Evolutionary conservation across 2,888 invertebrate genomes (phyloP).

Genomic region (Caenorhabditis macrosperma): DNA sequence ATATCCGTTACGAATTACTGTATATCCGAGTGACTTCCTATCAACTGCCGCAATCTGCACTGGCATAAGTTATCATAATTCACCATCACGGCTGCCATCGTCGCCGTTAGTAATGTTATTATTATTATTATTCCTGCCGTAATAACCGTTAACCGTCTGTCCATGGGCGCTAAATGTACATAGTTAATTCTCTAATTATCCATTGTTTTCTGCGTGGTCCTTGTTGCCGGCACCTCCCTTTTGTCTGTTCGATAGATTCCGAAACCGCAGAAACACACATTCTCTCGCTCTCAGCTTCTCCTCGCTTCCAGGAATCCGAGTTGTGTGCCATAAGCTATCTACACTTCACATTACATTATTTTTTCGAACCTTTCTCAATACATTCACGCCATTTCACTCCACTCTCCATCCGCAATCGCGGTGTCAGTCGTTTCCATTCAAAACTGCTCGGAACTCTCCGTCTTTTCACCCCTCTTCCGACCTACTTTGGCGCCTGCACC

Average conservation of each 20-base stretch:
- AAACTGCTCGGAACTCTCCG: conserved; percentile 14
- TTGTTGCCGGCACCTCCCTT: conserved; percentile 30
- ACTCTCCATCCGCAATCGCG: neutral
- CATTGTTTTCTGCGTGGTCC: conserved; percentile 55
- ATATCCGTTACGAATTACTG: conserved; percentile 51
- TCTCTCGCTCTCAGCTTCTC: no score
- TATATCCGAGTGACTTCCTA: conserved; percentile 20
- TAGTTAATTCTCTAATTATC: conserved; percentile 58
- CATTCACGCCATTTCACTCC: no score
- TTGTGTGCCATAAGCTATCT: no score
- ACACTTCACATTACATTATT: neutral
- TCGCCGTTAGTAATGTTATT: conserved; percentile 27
- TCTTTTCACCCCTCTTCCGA: conserved; percentile 8
- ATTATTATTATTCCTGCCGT: conserved; percentile 52
- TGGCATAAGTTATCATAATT: conserved; percentile 54
- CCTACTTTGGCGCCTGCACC: conserved; percentile 44
- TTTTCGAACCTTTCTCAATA: no score
- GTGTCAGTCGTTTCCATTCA: conserved; percentile 21
- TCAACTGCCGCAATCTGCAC: conserved; percentile 45
- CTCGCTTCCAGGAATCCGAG: no score
- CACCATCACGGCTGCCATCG: conserved; percentile 49
- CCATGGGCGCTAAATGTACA: conserved; percentile 52
- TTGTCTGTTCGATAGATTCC: neutral
- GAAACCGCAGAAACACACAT: conserved; percentile 21
- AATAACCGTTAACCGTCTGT: conserved; percentile 53